These are phyloP conservation scores for Melanerpes formicivorus DNA, from an alignment of 2,113 vertebrate species.

Conservation along the genomic window DNA sequence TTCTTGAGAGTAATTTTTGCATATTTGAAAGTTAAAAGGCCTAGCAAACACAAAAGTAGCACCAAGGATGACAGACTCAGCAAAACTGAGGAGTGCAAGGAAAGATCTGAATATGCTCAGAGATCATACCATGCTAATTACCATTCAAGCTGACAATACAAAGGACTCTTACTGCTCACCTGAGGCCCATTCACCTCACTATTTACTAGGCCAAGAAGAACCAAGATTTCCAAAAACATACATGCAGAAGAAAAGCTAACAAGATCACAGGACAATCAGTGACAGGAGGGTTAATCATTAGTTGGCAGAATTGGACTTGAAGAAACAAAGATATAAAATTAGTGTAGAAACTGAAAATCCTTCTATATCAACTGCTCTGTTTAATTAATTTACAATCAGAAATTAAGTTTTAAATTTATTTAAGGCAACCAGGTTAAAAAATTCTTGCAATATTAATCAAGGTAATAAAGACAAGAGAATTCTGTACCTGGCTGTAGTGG, in stretches of 20 bases:
- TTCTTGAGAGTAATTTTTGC: neutral
- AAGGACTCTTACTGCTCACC: neutral
- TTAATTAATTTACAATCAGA: slow-evolving; percentile 7
- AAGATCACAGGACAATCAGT: slow-evolving; percentile 38
- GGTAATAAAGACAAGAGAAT: neutral
- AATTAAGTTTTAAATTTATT: slow-evolving; percentile 12
- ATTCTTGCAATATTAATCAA: slow-evolving; percentile 19
- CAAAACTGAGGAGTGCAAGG: neutral
- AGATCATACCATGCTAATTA: neutral
- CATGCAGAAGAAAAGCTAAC: neutral
- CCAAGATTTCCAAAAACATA: neutral
- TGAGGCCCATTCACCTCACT: neutral
- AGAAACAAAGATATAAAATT: slow-evolving; percentile 15
- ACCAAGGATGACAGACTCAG: neutral
- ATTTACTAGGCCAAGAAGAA: slow-evolving; percentile 12
- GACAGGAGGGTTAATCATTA: neutral
- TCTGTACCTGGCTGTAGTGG: too few relatives aligned
- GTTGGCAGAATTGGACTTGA: slow-evolving; percentile 41
- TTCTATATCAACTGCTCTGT: neutral
- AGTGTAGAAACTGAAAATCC: neutral
- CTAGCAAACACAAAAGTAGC: neutral
- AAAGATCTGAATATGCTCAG: neutral
- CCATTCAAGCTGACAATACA: neutral
- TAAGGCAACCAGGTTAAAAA: neutral
- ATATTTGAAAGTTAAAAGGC: neutral